These are phyloP conservation scores for Emberiza fucata DNA, from an alignment of 2,113 vertebrate genomes.

Conservation along the genomic window DNA sequence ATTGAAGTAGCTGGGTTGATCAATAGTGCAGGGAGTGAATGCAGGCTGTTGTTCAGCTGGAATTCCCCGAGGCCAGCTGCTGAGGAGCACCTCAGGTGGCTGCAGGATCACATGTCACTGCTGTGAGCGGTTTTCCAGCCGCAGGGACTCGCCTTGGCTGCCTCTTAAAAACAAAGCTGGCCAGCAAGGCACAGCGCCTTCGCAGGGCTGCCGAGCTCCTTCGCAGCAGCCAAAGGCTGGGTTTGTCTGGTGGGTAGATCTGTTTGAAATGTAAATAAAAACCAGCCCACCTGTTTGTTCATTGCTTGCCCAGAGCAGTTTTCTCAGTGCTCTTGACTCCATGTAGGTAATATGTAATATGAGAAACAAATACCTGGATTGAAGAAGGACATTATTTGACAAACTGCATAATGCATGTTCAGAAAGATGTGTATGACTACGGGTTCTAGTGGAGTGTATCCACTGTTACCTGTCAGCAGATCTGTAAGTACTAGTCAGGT, in stretches of 20 bases:
- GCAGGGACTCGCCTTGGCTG: neutral
- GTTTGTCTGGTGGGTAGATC: neutral
- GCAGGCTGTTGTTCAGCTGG: neutral
- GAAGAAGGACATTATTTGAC: neutral
- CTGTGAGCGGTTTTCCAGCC: neutral
- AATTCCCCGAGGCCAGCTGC: neutral
- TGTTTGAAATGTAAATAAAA: neutral
- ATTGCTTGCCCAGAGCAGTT: neutral
- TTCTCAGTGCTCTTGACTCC: neutral
- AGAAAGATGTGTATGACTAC: neutral
- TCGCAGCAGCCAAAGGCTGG: neutral
- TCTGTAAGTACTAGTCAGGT: neutral
- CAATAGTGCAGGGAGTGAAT: neutral
- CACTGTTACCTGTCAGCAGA: neutral
- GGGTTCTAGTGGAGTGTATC: neutral
- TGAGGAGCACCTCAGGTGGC: slow-evolving; percentile 33
- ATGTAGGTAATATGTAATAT: neutral
- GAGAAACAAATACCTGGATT: neutral
- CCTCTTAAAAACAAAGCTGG: neutral
- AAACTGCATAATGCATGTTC: fast-evolving
- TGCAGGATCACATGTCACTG: neutral
- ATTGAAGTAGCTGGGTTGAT: slow-evolving; percentile 20
- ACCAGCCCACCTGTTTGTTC: neutral
- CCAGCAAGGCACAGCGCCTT: neutral
- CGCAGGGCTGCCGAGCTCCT: neutral